Conservation (phyloP, 2,888 invertebrate species). For the Pycnomerus fuliginosus region DNA sequence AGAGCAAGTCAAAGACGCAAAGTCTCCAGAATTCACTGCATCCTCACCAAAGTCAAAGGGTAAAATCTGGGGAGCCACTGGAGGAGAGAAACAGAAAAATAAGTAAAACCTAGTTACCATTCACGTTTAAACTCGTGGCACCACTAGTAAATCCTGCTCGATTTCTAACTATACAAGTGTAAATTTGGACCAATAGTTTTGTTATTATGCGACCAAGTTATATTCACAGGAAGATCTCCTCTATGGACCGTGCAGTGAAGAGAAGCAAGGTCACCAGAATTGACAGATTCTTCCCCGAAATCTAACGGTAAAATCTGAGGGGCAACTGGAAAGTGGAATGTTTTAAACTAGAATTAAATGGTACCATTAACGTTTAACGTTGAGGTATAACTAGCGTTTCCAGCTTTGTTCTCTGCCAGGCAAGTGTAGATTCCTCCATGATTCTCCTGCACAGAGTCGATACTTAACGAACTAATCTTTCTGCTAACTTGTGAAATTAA, state of each 20-base stretch:
- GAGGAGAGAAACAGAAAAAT: no score
- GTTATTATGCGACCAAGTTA: conserved; percentile 68
- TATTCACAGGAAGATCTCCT: conserved; percentile 68
- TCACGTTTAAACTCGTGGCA: conserved; percentile 67
- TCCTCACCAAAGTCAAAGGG: conserved; percentile 53
- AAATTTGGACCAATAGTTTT: conserved; percentile 53
- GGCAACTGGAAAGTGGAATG: conserved; percentile 1
- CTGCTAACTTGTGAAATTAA: conserved; percentile 59
- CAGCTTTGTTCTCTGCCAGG: conserved; percentile 65
- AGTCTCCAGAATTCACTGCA: conserved; percentile 63
- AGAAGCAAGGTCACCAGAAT: conserved; percentile 68
- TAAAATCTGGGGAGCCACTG: conserved; percentile 46
- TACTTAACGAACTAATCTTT: conserved; percentile 61
- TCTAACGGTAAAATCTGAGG: conserved; percentile 43
- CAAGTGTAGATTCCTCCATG: conserved; percentile 66
- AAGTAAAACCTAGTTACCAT: conserved; percentile 61
- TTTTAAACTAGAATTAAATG: conserved; percentile 6
- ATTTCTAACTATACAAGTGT: conserved; percentile 57
- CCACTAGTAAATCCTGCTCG: conserved; percentile 47
- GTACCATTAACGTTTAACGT: conserved; percentile 73
- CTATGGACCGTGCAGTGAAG: conserved; percentile 67
- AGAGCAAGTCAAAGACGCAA: conserved; percentile 62
- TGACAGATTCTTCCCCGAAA: conserved; percentile 62
- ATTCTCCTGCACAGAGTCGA: conserved; percentile 61
- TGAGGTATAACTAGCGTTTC: conserved; percentile 64